Evolutionary conservation across 2,888 invertebrate genomes (phyloP).

Genomic region (Sylvicola cinctus): DNA sequence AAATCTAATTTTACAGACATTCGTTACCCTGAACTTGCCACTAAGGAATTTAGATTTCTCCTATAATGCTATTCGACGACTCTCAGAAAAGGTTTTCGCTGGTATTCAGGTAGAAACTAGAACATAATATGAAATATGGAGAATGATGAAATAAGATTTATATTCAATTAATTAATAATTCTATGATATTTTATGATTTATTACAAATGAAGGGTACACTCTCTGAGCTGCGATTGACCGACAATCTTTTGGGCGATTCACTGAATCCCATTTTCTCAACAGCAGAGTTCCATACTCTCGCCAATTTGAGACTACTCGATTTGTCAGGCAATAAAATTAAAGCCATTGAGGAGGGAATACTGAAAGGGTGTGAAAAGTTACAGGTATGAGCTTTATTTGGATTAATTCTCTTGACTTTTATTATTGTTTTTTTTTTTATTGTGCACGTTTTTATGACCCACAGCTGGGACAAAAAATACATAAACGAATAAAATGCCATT

Average conservation of each 20-base stretch:
- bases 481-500: too few species aligned
- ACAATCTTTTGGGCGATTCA: conserved; percentile 75
- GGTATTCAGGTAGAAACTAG: conserved; percentile 28
- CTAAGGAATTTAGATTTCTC: conserved; percentile 63
- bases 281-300: conserved; percentile 59
- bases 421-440: background rate
- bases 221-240: conserved; percentile 46
- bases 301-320: conserved; percentile 50
- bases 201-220: conserved; percentile 30
- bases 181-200: background rate
- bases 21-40: conserved; percentile 49
- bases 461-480: too few species aligned
- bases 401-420: background rate
- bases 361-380: conserved; percentile 61
- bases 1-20: conserved; percentile 27
- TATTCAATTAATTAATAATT: background rate
- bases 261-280: conserved; percentile 80
- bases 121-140: background rate
- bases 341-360: conserved; percentile 65
- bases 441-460: too few species aligned
- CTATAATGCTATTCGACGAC: conserved; percentile 53
- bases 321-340: conserved; percentile 62
- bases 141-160: conserved; percentile 1
- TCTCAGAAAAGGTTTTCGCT: conserved; percentile 54
- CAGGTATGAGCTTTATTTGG: conserved; percentile 28